phyloP scores from a whole-genome alignment of 2,113 vertebrate species.

The Gallinago undulata region DNA sequence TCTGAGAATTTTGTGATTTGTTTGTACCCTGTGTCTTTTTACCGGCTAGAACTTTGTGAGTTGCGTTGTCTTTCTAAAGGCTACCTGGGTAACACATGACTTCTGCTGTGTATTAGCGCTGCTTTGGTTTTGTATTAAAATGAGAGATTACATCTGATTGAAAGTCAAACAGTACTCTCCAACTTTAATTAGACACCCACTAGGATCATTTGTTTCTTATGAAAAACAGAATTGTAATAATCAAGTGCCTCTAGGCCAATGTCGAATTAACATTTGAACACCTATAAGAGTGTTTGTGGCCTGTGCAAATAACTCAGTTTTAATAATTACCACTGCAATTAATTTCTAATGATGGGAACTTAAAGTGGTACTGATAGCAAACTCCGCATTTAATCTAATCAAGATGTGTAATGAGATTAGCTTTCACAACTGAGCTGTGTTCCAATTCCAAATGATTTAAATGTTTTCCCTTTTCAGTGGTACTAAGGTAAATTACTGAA shows the following conservation, averaged over 20 bases:
- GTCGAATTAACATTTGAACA: conserved; percentile 44
- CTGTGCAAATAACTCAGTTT: conserved; percentile 46
- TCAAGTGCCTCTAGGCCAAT: conserved; percentile 67
- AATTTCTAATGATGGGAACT: conserved; percentile 57
- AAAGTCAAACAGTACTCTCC: conserved; percentile 20
- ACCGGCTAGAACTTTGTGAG: conserved; percentile 45
- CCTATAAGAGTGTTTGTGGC: conserved; percentile 17
- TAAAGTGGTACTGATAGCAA: conserved; percentile 47
- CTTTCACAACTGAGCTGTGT: conserved; percentile 41
- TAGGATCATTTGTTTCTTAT: background rate
- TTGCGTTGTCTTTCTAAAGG: conserved; percentile 30
- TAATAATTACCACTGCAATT: conserved; percentile 64
- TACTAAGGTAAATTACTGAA: conserved; percentile 20
- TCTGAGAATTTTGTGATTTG: conserved; percentile 54
- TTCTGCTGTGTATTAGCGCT: conserved; percentile 36
- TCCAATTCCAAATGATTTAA: conserved; percentile 53
- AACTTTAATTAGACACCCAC: conserved; percentile 17
- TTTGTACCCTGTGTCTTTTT: conserved; percentile 70
- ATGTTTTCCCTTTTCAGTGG: conserved; percentile 22
- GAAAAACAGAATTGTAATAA: conserved; percentile 27
- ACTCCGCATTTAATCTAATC: conserved; percentile 68
- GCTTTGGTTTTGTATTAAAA: conserved; percentile 44
- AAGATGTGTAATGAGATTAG: conserved; percentile 66
- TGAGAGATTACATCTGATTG: background rate
- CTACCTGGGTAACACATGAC: background rate